A percentile compares a stretch with the other conserved stretches of the same genome.
These are phyloP conservation scores for Hephaestus fuliginosus DNA, from an alignment of 2,797 vertebrate species.

Conservation along the genomic window DNA sequence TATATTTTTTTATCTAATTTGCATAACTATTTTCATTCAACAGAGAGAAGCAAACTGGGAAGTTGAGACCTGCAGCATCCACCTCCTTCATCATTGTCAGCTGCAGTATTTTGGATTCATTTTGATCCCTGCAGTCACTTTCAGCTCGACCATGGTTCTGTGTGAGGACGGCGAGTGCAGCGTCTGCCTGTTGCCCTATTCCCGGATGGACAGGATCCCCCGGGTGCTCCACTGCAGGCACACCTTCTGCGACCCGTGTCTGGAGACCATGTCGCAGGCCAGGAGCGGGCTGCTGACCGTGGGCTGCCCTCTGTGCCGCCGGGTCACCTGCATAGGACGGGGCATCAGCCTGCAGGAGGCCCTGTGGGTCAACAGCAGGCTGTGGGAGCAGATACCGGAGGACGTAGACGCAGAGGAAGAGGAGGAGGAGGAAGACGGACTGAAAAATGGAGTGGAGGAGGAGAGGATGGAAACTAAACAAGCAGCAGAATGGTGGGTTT, in stretches of 20 bases:
- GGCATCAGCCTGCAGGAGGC: slow-evolving; percentile 78
- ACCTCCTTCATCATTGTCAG: slow-evolving; percentile 8
- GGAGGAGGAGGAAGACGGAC: slow-evolving; percentile 35
- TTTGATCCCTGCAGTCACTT: neutral
- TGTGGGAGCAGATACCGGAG: slow-evolving; percentile 83
- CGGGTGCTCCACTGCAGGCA: slow-evolving; percentile 86
- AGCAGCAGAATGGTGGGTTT: slow-evolving; percentile 75
- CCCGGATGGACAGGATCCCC: slow-evolving; percentile 78
- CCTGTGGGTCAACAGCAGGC: slow-evolving; percentile 82
- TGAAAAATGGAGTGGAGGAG: slow-evolving; percentile 34
- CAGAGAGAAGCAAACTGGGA: slow-evolving; percentile 31
- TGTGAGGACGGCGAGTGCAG: slow-evolving; percentile 83
- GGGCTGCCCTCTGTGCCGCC: slow-evolving; percentile 85
- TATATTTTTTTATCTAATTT: neutral
- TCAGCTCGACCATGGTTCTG: slow-evolving; percentile 73
- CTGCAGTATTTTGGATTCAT: neutral
- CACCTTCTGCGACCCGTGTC: slow-evolving; percentile 84
- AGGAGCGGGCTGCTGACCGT: slow-evolving; percentile 70
- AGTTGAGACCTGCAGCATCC: neutral
- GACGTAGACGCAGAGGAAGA: slow-evolving; percentile 33
- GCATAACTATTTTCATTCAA: neutral
- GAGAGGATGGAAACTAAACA: slow-evolving; percentile 55
- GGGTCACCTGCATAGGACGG: slow-evolving; percentile 78
- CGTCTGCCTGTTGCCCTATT: slow-evolving; percentile 82
- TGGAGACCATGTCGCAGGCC: slow-evolving; percentile 75